These are phyloP conservation scores for Callaeas wilsoni DNA, from an alignment of 2,113 vertebrate species.

Conservation along the genomic window DNA sequence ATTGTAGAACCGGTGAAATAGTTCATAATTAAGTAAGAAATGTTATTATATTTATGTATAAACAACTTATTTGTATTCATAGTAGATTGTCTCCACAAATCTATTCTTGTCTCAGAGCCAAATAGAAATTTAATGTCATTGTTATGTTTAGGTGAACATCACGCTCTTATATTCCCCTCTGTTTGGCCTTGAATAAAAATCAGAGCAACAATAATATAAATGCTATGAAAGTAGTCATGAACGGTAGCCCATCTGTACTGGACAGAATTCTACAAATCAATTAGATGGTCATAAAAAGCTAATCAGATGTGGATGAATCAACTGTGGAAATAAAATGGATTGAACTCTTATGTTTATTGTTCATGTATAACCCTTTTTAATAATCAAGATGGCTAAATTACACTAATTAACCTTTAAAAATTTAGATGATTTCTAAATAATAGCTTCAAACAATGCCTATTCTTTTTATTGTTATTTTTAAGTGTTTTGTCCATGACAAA, in stretches of 20 bases:
- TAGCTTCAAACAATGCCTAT: constrained; percentile 83
- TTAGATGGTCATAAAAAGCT: constrained; percentile 76
- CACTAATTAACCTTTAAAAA: constrained; percentile 92
- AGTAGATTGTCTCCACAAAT: constrained; percentile 57
- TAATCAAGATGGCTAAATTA: constrained; percentile 87
- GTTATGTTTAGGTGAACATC: constrained; percentile 74
- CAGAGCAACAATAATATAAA: constrained; percentile 76
- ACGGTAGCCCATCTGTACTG: constrained; percentile 78
- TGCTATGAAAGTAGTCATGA: constrained; percentile 70
- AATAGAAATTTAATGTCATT: constrained; percentile 73
- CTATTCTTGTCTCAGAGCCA: constrained; percentile 65
- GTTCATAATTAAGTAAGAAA: constrained; percentile 60
- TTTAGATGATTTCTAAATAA: constrained; percentile 87
- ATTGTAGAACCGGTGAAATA: constrained; percentile 36
- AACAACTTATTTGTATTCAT: constrained; percentile 67
- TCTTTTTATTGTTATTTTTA: constrained; percentile 46
- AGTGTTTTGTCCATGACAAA: constrained; percentile 63
- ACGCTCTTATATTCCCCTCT: constrained; percentile 67
- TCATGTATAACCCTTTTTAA: constrained; percentile 83
- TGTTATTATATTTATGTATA: constrained; percentile 62
- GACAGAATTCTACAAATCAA: constrained; percentile 83
- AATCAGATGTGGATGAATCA: constrained; percentile 76
- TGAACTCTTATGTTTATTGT: constrained; percentile 82
- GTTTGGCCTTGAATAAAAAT: constrained; percentile 81
- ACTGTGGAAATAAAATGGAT: constrained; percentile 70